Evolutionary conservation across 2,113 vertebrate genomes (phyloP).

Genomic region (Candoia aspera): DNA sequence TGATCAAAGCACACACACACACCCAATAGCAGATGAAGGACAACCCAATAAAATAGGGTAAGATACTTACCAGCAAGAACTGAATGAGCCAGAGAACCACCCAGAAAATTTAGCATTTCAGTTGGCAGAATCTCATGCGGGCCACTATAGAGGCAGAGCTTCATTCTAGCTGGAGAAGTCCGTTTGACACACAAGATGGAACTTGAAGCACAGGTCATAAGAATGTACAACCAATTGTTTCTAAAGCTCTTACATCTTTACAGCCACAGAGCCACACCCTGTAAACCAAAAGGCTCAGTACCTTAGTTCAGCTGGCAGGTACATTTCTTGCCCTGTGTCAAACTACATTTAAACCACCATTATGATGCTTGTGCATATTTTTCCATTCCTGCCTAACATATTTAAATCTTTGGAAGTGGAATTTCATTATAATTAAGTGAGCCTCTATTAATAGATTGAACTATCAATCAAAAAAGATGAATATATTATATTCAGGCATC

Average conservation of each 20-base stretch:
- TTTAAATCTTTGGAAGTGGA: not conserved
- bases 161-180: not conserved
- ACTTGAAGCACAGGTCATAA: not conserved
- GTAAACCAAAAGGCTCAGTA: not conserved
- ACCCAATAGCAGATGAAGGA: not conserved
- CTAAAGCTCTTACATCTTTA: not conserved
- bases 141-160: not conserved
- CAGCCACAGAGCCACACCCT: not conserved
- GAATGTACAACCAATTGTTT: not conserved
- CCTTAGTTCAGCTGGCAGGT: not conserved
- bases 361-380: not conserved
- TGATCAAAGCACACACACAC: not conserved
- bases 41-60: not conserved
- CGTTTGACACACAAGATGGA: not conserved
- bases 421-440: constrained; percentile 19
- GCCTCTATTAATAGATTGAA: constrained; percentile 29
- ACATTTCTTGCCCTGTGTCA: not conserved
- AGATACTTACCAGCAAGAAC: not conserved
- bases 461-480: not conserved
- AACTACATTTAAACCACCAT: constrained; percentile 2
- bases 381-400: not conserved
- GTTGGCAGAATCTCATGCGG: not conserved
- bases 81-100: not conserved
- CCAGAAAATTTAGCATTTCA: not conserved
- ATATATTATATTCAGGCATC: not conserved